Base-by-base conservation (phyloP, 2,888 invertebrate species). In the Cyclophora punctaria region DNA sequence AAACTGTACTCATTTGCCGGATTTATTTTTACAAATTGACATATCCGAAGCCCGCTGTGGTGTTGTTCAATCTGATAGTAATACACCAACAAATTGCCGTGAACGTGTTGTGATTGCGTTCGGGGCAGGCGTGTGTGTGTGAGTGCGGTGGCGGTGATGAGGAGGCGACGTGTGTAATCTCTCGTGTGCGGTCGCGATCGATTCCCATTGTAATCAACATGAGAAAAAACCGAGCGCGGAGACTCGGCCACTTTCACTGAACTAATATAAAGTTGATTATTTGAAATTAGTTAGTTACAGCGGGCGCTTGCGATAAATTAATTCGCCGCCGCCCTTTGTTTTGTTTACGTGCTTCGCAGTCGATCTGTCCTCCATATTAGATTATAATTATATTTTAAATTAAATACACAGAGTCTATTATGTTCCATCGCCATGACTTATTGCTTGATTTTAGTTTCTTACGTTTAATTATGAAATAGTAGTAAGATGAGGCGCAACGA, bases 241-340 rank as follows among this genome's bases (percentile, higher is more conserved):
- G 20, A 20, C 20, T 20, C 6, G 37, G 37, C 37, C 49, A 69
- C 75, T 75, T 73, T 75, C 75, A 66, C 72, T 62, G 58, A 55
- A 56, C 47, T 40, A 48, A 48, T 42, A 59, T 54, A 65, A 69
- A 60, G 56, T 62, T 58, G 62, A 66, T 59, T 69, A 61, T 71
- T 66, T 66, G 59, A 67, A 72, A 69, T 72, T 64, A 69, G 64
- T 63, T 67, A 59, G 62, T 69, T 67, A 59, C 50, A 59, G 45
- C 56, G 48, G 57, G 46, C 53, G 52, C 45, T 55, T 53, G 47
- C 52, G 45, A 49, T 56, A 59, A 56, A 56, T 56, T 57, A 55
- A 59, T 61, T 33, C 7, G n/a, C 43, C n/a, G 20, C 43, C n/a
- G 7, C 43, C 20, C 43, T n/a, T 43, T 43, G 43, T 43, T 43